Percentiles rank a stretch among this genome's conserved stretches.
Conservation (phyloP, 2,888 invertebrate genomes). For the Drosophila vallismaia region DNA sequence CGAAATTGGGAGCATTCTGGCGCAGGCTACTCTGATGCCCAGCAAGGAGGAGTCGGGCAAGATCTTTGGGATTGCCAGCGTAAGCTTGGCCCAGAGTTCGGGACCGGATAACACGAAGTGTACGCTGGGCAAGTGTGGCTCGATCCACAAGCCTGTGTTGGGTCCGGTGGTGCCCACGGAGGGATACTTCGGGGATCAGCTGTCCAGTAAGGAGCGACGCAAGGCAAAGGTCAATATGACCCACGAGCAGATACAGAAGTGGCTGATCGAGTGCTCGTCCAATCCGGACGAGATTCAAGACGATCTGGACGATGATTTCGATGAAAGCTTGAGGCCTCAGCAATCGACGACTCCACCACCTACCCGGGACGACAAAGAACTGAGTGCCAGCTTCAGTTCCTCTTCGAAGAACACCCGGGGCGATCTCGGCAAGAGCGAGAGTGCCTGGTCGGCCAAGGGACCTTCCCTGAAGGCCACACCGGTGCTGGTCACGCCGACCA, state of each 20-base stretch:
- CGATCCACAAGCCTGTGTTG: conserved; percentile 83
- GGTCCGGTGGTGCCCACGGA: conserved; percentile 84
- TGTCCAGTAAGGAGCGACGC: conserved; percentile 83
- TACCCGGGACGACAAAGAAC: conserved; percentile 82
- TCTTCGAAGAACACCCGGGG: conserved; percentile 82
- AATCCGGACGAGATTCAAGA: conserved; percentile 84
- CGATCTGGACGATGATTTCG: conserved; percentile 83
- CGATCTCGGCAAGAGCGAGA: conserved; percentile 82
- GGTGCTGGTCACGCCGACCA: conserved; percentile 72
- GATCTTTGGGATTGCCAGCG: conserved; percentile 84
- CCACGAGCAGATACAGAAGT: conserved; percentile 88
- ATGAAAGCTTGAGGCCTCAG: conserved; percentile 81
- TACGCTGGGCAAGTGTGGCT: conserved; percentile 84
- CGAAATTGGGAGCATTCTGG: conserved; percentile 82
- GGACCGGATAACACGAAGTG: conserved; percentile 84
- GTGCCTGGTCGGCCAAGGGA: conserved; percentile 83
- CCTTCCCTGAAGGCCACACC: conserved; percentile 83
- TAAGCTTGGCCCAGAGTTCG: conserved; percentile 84
- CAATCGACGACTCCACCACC: conserved; percentile 82
- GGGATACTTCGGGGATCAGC: conserved; percentile 82
- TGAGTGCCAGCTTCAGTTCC: conserved; percentile 81
- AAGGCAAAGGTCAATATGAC: conserved; percentile 89
- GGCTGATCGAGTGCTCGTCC: conserved; percentile 86
- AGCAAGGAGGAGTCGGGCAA: conserved; percentile 84
- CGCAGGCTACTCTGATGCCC: conserved; percentile 83